Evolutionary conservation across 2,797 vertebrate genomes (phyloP).

Genomic region (Spinibarbus caldwelli): DNA sequence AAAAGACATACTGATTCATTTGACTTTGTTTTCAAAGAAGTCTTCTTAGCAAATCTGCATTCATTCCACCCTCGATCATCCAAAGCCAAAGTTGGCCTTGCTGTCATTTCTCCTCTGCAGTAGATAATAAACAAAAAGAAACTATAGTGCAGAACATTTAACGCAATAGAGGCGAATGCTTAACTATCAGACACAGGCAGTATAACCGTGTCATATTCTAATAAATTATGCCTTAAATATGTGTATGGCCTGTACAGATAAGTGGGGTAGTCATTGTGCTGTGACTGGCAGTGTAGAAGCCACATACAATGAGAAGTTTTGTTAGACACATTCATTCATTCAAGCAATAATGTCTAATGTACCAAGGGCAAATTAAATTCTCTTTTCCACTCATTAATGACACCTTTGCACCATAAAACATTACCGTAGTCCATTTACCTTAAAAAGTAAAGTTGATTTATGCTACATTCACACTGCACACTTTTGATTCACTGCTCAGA

Average conservation of each 20-base stretch:
- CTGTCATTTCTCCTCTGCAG: not conserved
- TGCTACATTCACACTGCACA: not conserved
- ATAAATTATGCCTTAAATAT: slow-evolving; percentile 20
- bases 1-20: not conserved
- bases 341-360: slow-evolving; percentile 1
- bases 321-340: slow-evolving; percentile 19
- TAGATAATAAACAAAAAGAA: slow-evolving; percentile 5
- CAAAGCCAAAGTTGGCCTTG: not conserved
- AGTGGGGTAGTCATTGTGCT: slow-evolving; percentile 26
- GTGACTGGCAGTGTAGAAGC: slow-evolving; percentile 21
- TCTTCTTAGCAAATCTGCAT: not conserved
- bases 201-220: not conserved
- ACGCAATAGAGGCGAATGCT: not conserved
- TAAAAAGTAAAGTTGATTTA: not conserved
- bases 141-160: not conserved
- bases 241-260: slow-evolving; percentile 27
- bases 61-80: not conserved
- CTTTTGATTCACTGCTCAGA: not conserved
- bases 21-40: not conserved
- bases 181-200: not conserved
- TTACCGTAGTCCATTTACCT: not conserved
- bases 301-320: not conserved
- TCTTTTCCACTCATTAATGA: slow-evolving; percentile 18
- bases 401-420: not conserved
- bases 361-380: slow-evolving; percentile 3